Conservation (phyloP, 1,140 invertebrate species). For the Aradophagus sp. region DNA sequence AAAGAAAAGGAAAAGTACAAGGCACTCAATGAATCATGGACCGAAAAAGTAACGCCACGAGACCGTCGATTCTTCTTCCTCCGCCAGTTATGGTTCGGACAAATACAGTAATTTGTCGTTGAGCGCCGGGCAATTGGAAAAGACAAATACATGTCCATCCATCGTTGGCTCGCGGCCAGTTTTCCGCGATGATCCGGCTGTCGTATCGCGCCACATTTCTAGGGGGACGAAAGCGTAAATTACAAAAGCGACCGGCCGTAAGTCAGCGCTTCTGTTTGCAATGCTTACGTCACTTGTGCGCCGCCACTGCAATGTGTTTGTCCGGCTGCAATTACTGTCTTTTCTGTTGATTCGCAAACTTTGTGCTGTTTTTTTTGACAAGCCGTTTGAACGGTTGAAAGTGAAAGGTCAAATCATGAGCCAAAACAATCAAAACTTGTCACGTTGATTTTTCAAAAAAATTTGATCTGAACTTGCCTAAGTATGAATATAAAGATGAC, state of each 20-base stretch:
- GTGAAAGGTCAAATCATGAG: too few species aligned
- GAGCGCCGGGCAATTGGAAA: conserved; percentile 13
- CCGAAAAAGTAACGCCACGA: conserved; percentile 8
- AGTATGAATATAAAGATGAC: too few species aligned
- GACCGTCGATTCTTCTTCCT: conserved; percentile 16
- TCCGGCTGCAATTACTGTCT: too few species aligned
- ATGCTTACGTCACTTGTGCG: conserved; percentile 31
- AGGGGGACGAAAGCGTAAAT: conserved; percentile 28
- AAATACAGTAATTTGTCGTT: conserved; percentile 26
- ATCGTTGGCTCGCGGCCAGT: conserved; percentile 31
- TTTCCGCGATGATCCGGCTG: conserved; percentile 1
- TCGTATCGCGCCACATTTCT: conserved; percentile 9
- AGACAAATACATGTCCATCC: conserved; percentile 33
- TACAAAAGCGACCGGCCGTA: conserved; percentile 27
- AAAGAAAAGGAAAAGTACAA: too few species aligned
- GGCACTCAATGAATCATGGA: not conserved
- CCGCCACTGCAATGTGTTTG: too few species aligned
- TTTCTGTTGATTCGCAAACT: too few species aligned
- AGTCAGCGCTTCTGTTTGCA: conserved; percentile 27
- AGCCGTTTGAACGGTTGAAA: too few species aligned
- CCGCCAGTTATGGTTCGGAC: conserved; percentile 3
- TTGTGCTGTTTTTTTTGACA: too few species aligned
- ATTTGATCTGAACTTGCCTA: too few species aligned
- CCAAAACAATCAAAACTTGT: too few species aligned
- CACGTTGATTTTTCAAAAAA: too few species aligned